Percentiles rank a stretch among this genome's conserved stretches.
Evolutionary conservation across 2,888 invertebrate genomes (phyloP).

Genomic region (Apamea epomidion): DNA sequence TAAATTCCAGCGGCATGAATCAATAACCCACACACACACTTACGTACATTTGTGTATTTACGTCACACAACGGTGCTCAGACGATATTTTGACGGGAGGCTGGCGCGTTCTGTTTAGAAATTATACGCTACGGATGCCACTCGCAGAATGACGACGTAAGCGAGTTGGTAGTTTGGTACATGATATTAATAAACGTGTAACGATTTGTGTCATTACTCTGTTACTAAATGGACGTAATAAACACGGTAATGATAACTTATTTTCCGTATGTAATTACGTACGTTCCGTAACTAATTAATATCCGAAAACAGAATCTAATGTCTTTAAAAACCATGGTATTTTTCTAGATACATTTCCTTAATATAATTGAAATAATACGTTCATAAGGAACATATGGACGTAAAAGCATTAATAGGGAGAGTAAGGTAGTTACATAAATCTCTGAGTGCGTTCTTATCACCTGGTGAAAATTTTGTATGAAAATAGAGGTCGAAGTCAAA

Average conservation of each 20-base stretch:
- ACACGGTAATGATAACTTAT: constrained; percentile 15
- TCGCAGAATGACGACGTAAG: constrained; percentile 22
- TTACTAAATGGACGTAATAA: constrained; percentile 24
- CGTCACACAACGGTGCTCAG: constrained; percentile 82
- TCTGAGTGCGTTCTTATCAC: constrained; percentile 36
- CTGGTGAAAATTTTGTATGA: constrained; percentile 26
- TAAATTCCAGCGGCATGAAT: constrained; percentile 87
- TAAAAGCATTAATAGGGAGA: constrained; percentile 43
- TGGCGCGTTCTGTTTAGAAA: constrained; percentile 82
- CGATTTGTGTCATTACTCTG: constrained; percentile 34
- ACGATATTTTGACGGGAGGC: constrained; percentile 88
- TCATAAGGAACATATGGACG: constrained; percentile 44
- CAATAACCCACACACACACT: constrained; percentile 88
- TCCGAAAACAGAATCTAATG: background rate
- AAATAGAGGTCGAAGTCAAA: constrained; percentile 16
- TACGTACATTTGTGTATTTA: constrained; percentile 74
- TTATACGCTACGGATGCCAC: constrained; percentile 69
- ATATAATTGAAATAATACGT: constrained; percentile 46
- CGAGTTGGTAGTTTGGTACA: constrained; percentile 23
- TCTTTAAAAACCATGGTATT: constrained; percentile 15
- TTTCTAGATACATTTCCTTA: constrained; percentile 37
- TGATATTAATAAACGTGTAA: constrained; percentile 43
- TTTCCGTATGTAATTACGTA: background rate
- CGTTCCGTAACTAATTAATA: constrained; percentile 8
- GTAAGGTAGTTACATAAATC: constrained; percentile 60